Evolutionary conservation across 1,140 invertebrate genomes (phyloP).

Genomic region (Zaprionus africanus): DNA sequence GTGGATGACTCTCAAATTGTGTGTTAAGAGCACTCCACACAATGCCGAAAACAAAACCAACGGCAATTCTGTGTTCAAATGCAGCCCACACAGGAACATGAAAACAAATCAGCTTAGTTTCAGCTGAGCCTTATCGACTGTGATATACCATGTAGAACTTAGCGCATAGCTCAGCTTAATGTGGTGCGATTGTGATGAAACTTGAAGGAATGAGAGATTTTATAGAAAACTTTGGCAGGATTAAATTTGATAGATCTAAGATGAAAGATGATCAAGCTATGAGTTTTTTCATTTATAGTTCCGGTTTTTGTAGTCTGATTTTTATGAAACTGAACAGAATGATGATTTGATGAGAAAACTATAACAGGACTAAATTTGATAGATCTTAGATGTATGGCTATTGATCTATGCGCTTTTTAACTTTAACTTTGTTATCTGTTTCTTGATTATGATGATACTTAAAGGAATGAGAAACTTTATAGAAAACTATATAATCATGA

Average conservation of each 20-base stretch:
- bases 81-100: slow-evolving; percentile 19
- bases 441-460: too few species aligned
- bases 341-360: too few species aligned
- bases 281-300: background rate
- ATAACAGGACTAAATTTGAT: background rate
- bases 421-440: too few species aligned
- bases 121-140: background rate
- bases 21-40: slow-evolving; percentile 67
- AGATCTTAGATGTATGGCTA: background rate
- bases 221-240: background rate
- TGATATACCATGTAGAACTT: background rate
- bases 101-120: background rate
- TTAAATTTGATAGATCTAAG: background rate
- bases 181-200: background rate
- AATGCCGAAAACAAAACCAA: slow-evolving; percentile 12
- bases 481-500: too few species aligned
- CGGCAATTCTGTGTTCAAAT: slow-evolving; percentile 7
- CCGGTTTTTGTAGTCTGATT: background rate
- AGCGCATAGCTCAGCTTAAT: background rate
- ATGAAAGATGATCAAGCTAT: background rate
- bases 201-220: background rate
- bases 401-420: too few species aligned
- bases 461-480: too few species aligned
- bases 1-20: slow-evolving; percentile 58
- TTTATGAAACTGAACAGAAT: background rate